phyloP scores from a whole-genome alignment of 2,888 invertebrate genomes.

The Tenthredo scrophulariae region DNA sequence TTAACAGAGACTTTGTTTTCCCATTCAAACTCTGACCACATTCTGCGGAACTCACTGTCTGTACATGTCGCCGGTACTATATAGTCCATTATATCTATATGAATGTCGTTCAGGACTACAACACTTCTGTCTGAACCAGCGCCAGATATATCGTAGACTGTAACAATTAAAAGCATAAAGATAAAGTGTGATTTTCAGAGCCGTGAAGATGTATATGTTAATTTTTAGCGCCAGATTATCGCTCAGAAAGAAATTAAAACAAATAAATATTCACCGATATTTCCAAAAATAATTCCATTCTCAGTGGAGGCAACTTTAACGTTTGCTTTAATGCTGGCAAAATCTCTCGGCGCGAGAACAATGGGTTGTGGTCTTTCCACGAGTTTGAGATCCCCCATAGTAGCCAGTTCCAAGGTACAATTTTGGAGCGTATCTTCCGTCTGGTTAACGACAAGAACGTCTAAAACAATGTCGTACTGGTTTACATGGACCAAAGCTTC shows the following conservation, averaged over 20 bases:
- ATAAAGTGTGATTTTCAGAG: constrained; percentile 29
- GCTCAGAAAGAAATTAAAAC: constrained; percentile 39
- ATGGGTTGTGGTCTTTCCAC: constrained; percentile 98
- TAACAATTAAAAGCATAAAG: constrained; percentile 60
- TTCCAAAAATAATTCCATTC: constrained; percentile 99
- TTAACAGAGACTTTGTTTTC: constrained; percentile 99
- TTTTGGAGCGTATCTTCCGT: constrained; percentile 99
- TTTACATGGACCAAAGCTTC: constrained; percentile 99
- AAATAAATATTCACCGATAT: constrained; percentile 86
- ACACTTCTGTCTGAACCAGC: constrained; percentile 96
- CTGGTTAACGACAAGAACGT: constrained; percentile 99
- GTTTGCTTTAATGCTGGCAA: constrained; percentile 98
- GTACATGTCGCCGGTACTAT: constrained; percentile 96
- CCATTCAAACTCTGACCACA: constrained; percentile 99
- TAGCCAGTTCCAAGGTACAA: constrained; percentile 98
- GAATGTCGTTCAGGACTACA: constrained; percentile 99
- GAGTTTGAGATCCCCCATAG: constrained; percentile 97
- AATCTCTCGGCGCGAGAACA: constrained; percentile 97
- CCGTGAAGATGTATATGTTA: neutral
- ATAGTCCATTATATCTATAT: constrained; percentile 99
- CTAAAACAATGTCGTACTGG: constrained; percentile 98
- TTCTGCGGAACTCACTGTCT: constrained; percentile 97
- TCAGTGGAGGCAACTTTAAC: constrained; percentile 99
- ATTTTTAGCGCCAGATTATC: neutral
- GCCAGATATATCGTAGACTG: constrained; percentile 97